Base-by-base conservation (phyloP, 2,113 vertebrate species). In the Anser brachyrhynchus region DNA sequence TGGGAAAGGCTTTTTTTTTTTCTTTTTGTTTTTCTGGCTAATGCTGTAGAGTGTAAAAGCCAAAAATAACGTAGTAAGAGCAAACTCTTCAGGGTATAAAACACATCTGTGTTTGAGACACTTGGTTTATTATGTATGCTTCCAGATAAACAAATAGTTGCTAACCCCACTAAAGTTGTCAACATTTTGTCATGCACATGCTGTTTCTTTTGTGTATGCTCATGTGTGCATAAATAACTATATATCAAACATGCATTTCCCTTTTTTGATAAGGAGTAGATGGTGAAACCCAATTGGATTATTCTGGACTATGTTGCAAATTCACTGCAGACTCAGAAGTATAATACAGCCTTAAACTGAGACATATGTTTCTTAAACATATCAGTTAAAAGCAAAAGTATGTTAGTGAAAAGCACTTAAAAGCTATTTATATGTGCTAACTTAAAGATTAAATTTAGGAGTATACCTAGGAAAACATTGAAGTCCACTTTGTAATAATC, bases 401-500 rank as follows among this genome's bases (percentile, higher is more conserved):
- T 10, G 9, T 54, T 84, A 41, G n/a, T 89, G 73, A 72, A 92
- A 54, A 23, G 61, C 88, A 95, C 71, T 90, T 92, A 70, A 75
- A 86, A 84, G 71, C 58, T 39, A 58, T 81, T 87, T 95, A 73
- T 69, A 89, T 84, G 49, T 87, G 82, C 59, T 92, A 93, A 74
- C 62, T 87, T 58, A 75, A 91, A 84, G 46, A 87, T 85, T 69
- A 79, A 62, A 92, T 94, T 64, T 93, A 93, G 90, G 54, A 86
- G 72, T 72, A 84, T 84, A 65, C 31, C 86, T 92, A 90, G 67
- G 52, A 84, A 95, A 81, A 89, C 15, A 89, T 74, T 93, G 81
- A 95, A 95, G 91, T 94, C 35, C 81, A 91, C 61, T 86, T 54
- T 96, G 51, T 89, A 93, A 95, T 92, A 55, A 95, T 84, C 94